Base-by-base conservation (phyloP, 2,888 invertebrate genomes). In the Scaptomyza caliginosa region DNA sequence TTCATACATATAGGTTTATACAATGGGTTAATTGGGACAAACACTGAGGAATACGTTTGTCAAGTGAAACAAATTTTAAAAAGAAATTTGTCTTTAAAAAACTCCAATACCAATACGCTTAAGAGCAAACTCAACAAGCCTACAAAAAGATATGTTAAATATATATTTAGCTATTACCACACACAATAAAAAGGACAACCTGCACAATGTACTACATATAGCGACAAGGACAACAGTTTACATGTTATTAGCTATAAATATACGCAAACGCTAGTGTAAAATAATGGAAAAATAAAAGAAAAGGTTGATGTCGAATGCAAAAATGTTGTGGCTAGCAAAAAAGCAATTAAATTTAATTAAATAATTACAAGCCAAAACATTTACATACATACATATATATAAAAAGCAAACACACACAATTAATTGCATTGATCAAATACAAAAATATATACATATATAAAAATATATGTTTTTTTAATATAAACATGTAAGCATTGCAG, bases 251-350 rank as follows among this genome's bases (percentile, higher is more conserved):
- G 55, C 62, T 26, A 67, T 58, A 68, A 62, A 69, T 52, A 60
- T 30, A 43, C 39, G 36, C 21, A 64, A 19, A 55, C n/a, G n/a
- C n/a, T 36, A 26, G 46, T 30, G 46, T 21, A 13, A 46, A 30
- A 59, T 38, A 28, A 34, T 10, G 23, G n/a, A n/a, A 26, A 34
- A 10, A 48, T 7, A 43, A 40, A 43, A 57, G 59, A 70, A 70
- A 66, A 51, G 52, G 66, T 62, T 62, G 38, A 58, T 62, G 66
- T 62, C 56, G 72, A 76, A 74, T 65, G 56, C 69, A 68, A 65
- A 77, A 69, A 77, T 62, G 65, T 77, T 65, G 77, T 65, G 68
- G 74, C 74, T 46, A 54, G 43, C 56, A 63, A 10, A 43, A 59
- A 64, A 72, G 58, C 48, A 64, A 69, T 59, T 59, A 42, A 38